Evolutionary conservation across 2,797 vertebrate species (phyloP), one percentile per base, ranked within the genome.

Genomic region (Cheirogaleus major): DNA sequence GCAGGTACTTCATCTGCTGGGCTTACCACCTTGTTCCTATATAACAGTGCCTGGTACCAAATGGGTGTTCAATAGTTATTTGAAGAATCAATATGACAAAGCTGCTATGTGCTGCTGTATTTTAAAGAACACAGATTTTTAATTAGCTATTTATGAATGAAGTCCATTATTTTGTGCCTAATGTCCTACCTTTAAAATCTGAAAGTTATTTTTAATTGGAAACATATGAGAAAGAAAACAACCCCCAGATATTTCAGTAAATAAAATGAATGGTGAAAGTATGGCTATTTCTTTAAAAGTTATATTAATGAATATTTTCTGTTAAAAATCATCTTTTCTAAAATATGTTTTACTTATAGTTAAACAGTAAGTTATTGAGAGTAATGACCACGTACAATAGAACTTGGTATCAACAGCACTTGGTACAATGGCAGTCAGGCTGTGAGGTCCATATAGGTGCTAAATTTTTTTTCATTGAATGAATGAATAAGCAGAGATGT

Each of bases 201-300:
- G 48, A 84, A 94, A 94, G 11, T 73, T 52, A 55, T 52, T 95
- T 95, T 35, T 93, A 75, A 76, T 32, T 79, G 63, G 63, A 95
- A 86, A 95, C 50, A 94, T 9, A 85, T 2, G 69, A 9, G 22
- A 93, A 95, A 59, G 38, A 92, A 96, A 93, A 87, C 2, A 76
- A 73, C 65, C 41, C 23, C 7, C 23, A 2, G 14, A 2, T 84
- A 89, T 73, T 92, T 93, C 65, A 96, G 45, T 35, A 90, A 57
- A 93, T 84, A 83, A 96, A 96, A 81, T 67, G 18, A 81, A 91
- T 12, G 27, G 27, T 85, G 52, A 78, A 93, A 50, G 1, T 70
- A 82, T 55, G 52, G 38, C 12, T 65, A 38, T 83, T 94, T 89
- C 57, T 85, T 38, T 70, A 38, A 95, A 93, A 89, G 45, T 65